These are phyloP conservation scores for Dufourea novaeangliae DNA, from an alignment of 1,140 invertebrate species.

Conservation along the genomic window DNA sequence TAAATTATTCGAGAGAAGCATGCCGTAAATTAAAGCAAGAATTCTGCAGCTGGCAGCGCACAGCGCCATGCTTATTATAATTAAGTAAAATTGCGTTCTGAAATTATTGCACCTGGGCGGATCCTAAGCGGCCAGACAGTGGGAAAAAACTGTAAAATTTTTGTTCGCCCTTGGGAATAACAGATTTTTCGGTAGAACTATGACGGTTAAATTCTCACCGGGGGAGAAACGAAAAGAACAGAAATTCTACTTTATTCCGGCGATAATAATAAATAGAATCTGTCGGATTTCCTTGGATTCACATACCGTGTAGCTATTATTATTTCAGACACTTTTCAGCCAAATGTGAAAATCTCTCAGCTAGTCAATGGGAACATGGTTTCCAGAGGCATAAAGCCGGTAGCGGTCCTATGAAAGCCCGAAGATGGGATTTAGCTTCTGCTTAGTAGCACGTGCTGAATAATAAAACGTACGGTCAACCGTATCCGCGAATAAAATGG, in stretches of 20 bases:
- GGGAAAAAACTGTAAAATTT: not conserved
- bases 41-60: slow-evolving; percentile 3
- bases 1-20: slow-evolving; percentile 1
- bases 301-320: no score
- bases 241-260: no score
- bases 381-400: not conserved
- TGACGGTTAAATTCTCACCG: no score
- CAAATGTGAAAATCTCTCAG: not conserved
- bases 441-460: slow-evolving; percentile 1
- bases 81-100: slow-evolving; percentile 15
- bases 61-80: slow-evolving; percentile 4
- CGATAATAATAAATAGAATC: no score
- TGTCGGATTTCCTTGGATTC: no score
- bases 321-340: not conserved
- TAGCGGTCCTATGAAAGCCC: not conserved
- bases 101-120: slow-evolving; percentile 1
- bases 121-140: not conserved
- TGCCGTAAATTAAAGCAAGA: slow-evolving; percentile 14
- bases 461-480: not conserved
- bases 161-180: not conserved
- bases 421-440: not conserved
- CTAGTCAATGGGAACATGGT: not conserved
- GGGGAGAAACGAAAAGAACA: no score
- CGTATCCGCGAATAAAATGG: not conserved
- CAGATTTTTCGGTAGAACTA: not conserved